These are phyloP conservation scores for Malurus alboscapulatus DNA, from an alignment of 2,113 vertebrate species.

Conservation along the genomic window DNA sequence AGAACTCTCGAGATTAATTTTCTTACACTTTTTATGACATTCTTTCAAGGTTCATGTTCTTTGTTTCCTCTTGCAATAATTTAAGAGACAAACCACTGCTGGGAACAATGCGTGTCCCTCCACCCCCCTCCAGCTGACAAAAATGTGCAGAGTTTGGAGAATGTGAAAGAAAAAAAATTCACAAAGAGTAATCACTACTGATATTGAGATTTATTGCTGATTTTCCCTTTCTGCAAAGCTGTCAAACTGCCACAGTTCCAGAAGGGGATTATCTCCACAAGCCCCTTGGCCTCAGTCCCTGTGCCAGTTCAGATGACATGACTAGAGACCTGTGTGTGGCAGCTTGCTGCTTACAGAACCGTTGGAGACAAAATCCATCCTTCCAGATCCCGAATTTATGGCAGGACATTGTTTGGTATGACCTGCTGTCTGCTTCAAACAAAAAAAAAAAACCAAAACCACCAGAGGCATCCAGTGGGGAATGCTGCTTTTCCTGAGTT, in stretches of 20 bases:
- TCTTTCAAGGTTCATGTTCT: background rate
- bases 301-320: background rate
- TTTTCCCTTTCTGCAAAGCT: background rate
- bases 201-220: conserved; percentile 20
- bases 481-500: conserved; percentile 29
- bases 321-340: background rate
- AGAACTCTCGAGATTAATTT: conserved; percentile 8
- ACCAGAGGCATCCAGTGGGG: background rate
- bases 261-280: background rate
- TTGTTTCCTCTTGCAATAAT: background rate
- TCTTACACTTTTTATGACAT: background rate
- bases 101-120: background rate
- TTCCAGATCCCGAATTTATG: background rate
- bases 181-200: background rate
- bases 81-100: background rate
- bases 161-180: background rate
- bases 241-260: background rate
- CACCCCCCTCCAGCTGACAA: background rate
- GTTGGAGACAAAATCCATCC: background rate
- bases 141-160: background rate
- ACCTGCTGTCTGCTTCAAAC: background rate
- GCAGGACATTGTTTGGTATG: background rate
- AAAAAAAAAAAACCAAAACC: background rate
- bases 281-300: background rate
- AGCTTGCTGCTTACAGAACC: background rate